Evolutionary conservation across 1,140 invertebrate species (phyloP), one percentile per base, ranked within the genome.

Genomic region (Drosophila chauvacae): DNA sequence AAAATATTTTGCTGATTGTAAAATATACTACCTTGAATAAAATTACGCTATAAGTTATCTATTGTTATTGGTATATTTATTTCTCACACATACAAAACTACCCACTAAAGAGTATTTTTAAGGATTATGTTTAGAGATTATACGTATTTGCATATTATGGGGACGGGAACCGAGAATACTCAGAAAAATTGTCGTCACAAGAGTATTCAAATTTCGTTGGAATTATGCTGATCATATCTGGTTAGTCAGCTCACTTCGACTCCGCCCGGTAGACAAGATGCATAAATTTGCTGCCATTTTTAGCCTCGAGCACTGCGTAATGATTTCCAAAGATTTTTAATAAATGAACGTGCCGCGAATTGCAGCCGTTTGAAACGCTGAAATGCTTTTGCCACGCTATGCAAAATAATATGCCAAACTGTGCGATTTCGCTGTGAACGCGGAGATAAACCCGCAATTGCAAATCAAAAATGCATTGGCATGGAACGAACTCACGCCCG

Each of bases 401-500:
- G 45, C 23, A 59, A 45, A 71, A 58, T 69, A 58, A 50, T 69
- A 69, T 69, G 28, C 42, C 20, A 28, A 57, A 47, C 35, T 47
- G 51, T 35, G 41, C 26, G 41, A 58, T 70, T 70, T 58, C 13
- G 4, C 26, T 33, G 20, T 48, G 65, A 51, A 45, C 61, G 44
- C n/a, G 44, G 26, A 70, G 35, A 71, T 72, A 71, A 71, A 48
- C 44, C 44, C 9, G 66, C 28, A 71, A 71, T 71, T 51, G 66
- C 37, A 72, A 59, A 72, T 72, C 69, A 72, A 71, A 72, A 72
- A 72, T 72, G 69, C 69, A 72, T 60, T 72, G 66, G 45, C 66
- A 59, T 71, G 69, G 45, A 71, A 72, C 45, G 65, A 70, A 48
- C 64, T 37, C 26, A 6, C 18, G 11, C 10, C 28, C 7, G 16